These are phyloP conservation scores for Leptodactylus fuscus DNA, from an alignment of 2,113 vertebrate genomes.

Conservation along the genomic window DNA sequence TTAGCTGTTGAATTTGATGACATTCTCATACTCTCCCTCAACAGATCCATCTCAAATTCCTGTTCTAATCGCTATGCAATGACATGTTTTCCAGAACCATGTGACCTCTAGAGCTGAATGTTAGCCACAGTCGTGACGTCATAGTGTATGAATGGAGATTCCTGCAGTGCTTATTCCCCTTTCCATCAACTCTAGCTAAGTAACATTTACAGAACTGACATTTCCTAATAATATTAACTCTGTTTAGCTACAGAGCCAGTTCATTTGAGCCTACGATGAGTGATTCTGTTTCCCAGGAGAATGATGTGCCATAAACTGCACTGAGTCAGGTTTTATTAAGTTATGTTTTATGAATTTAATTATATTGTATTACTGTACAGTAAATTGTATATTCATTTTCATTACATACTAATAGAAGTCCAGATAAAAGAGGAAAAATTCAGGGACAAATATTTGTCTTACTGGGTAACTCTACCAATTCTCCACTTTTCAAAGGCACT, in stretches of 20 bases:
- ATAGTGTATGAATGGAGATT: too few relatives aligned
- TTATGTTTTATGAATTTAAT: slow-evolving; percentile 17
- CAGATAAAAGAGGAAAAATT: neutral
- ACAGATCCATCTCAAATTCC: neutral
- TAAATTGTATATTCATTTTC: neutral
- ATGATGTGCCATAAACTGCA: neutral
- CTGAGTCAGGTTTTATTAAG: slow-evolving; percentile 1
- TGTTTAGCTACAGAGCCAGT: neutral
- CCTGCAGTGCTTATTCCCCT: neutral
- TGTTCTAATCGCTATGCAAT: too few relatives aligned
- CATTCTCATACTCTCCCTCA: too few relatives aligned
- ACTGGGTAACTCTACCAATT: too few relatives aligned
- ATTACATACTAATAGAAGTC: neutral
- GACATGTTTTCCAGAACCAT: too few relatives aligned
- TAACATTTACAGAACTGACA: neutral
- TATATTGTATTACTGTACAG: neutral
- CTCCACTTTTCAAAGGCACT: too few relatives aligned
- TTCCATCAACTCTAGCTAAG: neutral
- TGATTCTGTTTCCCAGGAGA: slow-evolving; percentile 5
- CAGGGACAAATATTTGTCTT: neutral
- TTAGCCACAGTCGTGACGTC: neutral
- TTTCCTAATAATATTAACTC: neutral
- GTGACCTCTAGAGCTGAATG: neutral
- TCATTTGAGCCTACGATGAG: slow-evolving; percentile 5
- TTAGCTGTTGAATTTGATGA: too few relatives aligned